Base-by-base conservation (phyloP, 2,888 invertebrate species). In the Cataglyphis altisquamis region DNA sequence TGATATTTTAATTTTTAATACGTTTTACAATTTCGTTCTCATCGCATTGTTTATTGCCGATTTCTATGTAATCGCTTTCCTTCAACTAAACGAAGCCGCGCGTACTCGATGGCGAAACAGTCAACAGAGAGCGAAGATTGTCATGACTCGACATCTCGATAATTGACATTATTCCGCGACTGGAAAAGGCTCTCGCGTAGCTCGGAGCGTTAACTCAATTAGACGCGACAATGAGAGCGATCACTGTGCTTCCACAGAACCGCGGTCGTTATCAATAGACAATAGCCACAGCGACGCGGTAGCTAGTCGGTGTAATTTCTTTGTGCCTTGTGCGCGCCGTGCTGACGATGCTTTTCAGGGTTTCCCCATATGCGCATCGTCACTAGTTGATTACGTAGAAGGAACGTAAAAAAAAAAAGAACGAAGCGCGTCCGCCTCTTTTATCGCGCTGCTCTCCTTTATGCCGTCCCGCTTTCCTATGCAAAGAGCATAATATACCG, bases 181-280 rank as follows among this genome's bases (percentile, higher is more conserved):
- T 48, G 67, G 12, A 80, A 64, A 81, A 75, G 55, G 21, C 12
- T 5, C 77, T 36, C 85, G 73, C 39, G 67, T 84, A 36, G 64
- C 63, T 80, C 83, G 67, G n/a, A 52, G 52, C 87, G 74, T 89
- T 89, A 89, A 89, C 84, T 86, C 82, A 87, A 89, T 89, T 89
- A 89, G 82, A 63, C 62, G 75, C 81, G 77, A 80, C 83, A 78
- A 83, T 83, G 81, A 86, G 86, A 80, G 78, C 84, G 82, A 86
- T 83, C 80, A 62, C 63, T 68, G n/a, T 80, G 80, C 85, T 83
- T 77, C 75, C 67, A 62, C 55, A 78, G 66, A 63, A 66, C 55
- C 75, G 41, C 52, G 82, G 83, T 88, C 84, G 67, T 86, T 85
- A 89, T 90, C 85, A 72, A 63, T 85, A 81, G 80, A 89, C 86